Percentiles rank a stretch among this genome's conserved stretches.
Evolutionary conservation across 2,113 vertebrate species (phyloP).

Genomic region (Ciconia maguari): DNA sequence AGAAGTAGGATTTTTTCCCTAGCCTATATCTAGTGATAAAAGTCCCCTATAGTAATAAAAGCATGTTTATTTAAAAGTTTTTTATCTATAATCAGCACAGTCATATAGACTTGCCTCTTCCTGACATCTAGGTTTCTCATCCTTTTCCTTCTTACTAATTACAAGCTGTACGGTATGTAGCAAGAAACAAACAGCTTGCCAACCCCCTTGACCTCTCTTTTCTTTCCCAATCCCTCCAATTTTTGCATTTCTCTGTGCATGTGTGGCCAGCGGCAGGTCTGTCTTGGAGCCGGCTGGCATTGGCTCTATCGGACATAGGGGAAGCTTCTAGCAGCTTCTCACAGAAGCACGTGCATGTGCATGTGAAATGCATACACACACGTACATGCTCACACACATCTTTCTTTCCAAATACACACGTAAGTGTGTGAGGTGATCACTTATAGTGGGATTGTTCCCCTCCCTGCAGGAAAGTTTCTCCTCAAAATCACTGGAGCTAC

Average conservation of each 20-base stretch:
- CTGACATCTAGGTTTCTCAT: background rate
- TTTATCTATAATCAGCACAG: background rate
- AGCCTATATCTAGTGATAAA: background rate
- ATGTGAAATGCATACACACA: background rate
- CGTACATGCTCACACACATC: background rate
- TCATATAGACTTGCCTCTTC: background rate
- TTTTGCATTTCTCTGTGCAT: background rate
- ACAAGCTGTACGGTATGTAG: background rate
- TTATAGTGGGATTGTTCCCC: background rate
- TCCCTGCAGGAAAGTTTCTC: background rate
- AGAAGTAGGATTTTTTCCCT: background rate
- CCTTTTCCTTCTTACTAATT: background rate
- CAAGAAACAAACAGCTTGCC: background rate
- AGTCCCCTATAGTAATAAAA: background rate
- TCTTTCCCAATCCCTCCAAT: background rate
- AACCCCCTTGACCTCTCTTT: background rate
- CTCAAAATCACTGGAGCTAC: background rate
- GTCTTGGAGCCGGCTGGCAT: background rate
- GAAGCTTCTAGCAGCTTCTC: background rate
- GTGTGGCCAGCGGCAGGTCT: background rate
- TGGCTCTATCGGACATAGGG: rapidly evolving
- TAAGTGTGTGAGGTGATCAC: background rate
- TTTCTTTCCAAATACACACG: background rate
- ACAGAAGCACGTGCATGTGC: background rate
- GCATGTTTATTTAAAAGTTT: background rate